Percentiles rank a stretch among this genome's conserved stretches.
These are phyloP conservation scores for Myocastor coypus DNA, from an alignment of 2,113 vertebrate species.

Conservation along the genomic window DNA sequence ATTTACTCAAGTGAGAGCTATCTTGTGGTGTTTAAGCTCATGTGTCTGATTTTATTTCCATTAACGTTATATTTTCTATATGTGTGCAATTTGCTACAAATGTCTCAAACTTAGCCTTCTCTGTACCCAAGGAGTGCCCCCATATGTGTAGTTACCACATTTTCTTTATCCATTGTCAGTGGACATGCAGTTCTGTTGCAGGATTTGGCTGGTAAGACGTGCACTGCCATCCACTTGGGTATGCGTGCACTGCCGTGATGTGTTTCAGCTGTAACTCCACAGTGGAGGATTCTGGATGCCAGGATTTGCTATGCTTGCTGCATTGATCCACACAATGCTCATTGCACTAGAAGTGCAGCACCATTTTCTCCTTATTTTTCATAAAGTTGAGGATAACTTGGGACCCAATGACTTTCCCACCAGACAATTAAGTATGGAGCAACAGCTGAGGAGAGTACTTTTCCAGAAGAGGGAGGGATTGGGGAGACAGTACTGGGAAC, in stretches of 20 bases:
- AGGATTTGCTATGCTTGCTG: background rate
- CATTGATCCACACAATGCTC: background rate
- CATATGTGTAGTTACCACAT: background rate
- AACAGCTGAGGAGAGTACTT: background rate
- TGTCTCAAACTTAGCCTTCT: background rate
- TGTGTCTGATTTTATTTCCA: background rate
- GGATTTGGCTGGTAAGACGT: background rate
- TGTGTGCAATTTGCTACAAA: background rate
- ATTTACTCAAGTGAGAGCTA: background rate
- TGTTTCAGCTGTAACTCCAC: background rate
- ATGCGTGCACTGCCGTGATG: background rate
- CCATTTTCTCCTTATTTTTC: background rate
- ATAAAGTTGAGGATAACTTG: background rate
- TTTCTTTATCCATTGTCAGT: background rate
- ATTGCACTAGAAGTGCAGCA: background rate
- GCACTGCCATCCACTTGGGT: background rate
- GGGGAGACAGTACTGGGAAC: too few species aligned
- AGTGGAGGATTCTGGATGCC: background rate
- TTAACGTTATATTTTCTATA: background rate
- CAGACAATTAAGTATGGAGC: background rate
- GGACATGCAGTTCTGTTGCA: background rate
- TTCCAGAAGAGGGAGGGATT: too few species aligned
- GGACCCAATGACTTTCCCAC: background rate
- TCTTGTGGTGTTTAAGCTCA: background rate
- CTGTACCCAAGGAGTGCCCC: background rate